Percentiles rank a stretch among this genome's conserved stretches.
Conservation (phyloP, 1,140 invertebrate genomes). For the Teleogryllus occipitalis region DNA sequence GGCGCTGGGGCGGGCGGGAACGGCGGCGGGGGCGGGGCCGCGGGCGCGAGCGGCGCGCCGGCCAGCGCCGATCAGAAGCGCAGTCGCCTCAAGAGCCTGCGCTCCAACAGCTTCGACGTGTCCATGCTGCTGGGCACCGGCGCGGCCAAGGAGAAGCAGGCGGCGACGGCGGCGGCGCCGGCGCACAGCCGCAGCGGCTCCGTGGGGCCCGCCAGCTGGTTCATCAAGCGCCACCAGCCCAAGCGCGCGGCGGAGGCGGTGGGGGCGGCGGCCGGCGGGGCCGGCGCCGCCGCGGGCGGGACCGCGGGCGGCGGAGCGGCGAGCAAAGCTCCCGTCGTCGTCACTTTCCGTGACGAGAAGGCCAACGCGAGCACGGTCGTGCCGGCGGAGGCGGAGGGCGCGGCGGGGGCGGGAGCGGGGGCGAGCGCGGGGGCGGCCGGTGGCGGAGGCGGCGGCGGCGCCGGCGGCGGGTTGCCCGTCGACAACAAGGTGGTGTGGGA, state of each 20-base stretch:
- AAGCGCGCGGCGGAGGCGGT: conserved; percentile 32
- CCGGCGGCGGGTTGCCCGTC: neutral
- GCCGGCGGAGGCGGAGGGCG: conserved; percentile 26
- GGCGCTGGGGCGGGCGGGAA: neutral
- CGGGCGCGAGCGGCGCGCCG: conserved; percentile 25
- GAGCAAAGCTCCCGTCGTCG: conserved; percentile 23
- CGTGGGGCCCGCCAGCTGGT: conserved; percentile 57
- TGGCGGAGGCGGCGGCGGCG: conserved; percentile 19
- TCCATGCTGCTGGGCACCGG: conserved; percentile 54
- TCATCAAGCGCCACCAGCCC: conserved; percentile 62
- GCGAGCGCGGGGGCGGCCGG: neutral
- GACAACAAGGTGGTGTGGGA: no score
- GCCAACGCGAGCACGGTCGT: conserved; percentile 34
- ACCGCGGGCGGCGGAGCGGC: neutral
- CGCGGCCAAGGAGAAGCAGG: conserved; percentile 30
- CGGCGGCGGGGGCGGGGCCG: neutral
- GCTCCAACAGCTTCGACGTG: conserved; percentile 74
- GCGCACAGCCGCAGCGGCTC: conserved; percentile 31
- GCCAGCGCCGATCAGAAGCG: conserved; percentile 38
- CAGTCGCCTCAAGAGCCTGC: conserved; percentile 48
- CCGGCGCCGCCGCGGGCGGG: conserved; percentile 18
- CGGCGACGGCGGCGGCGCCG: conserved; percentile 36
- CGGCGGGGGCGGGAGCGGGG: conserved; percentile 17
- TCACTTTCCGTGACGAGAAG: conserved; percentile 36
- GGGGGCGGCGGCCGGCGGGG: no score